Conservation (phyloP, 2,888 invertebrate genomes). For the Lochmaea crataegi region DNA sequence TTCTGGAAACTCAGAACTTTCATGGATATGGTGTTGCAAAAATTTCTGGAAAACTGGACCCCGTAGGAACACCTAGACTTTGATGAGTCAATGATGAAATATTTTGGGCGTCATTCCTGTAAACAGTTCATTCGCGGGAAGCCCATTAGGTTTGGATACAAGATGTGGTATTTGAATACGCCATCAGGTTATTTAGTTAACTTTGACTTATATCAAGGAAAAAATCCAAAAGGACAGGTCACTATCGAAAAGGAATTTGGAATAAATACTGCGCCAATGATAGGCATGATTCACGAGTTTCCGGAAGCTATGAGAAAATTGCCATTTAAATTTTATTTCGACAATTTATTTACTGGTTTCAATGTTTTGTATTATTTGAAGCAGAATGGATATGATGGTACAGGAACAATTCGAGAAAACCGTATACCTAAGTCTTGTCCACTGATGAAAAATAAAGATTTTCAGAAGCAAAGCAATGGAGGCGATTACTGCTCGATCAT, state of each 20-base stretch:
- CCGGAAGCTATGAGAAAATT: slow-evolving; percentile 33
- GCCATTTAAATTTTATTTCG: slow-evolving; percentile 24
- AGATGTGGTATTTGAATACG: slow-evolving; percentile 55
- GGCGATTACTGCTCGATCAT: slow-evolving; percentile 23
- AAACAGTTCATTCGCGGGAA: slow-evolving; percentile 57
- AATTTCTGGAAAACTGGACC: slow-evolving; percentile 41
- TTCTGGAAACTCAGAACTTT: slow-evolving; percentile 45
- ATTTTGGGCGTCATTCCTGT: slow-evolving; percentile 50
- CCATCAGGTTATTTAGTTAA: slow-evolving; percentile 47
- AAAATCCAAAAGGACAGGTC: slow-evolving; percentile 36
- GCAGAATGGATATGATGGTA: slow-evolving; percentile 45
- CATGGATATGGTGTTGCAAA: slow-evolving; percentile 39
- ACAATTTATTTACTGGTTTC: slow-evolving; percentile 51
- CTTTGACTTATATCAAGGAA: slow-evolving; percentile 48
- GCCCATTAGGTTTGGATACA: slow-evolving; percentile 56
- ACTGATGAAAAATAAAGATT: slow-evolving; percentile 24
- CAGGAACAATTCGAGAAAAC: slow-evolving; percentile 49
- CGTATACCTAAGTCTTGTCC: slow-evolving; percentile 37
- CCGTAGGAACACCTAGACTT: slow-evolving; percentile 39
- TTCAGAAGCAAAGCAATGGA: slow-evolving; percentile 23
- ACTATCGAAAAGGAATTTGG: slow-evolving; percentile 26
- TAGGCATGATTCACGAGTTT: no score
- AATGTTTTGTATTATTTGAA: slow-evolving; percentile 45
- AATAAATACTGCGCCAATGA: slow-evolving; percentile 37
- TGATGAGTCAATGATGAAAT: slow-evolving; percentile 49